Evolutionary conservation across 1,140 invertebrate genomes (phyloP).

Genomic region (Ridgeia piscesae): DNA sequence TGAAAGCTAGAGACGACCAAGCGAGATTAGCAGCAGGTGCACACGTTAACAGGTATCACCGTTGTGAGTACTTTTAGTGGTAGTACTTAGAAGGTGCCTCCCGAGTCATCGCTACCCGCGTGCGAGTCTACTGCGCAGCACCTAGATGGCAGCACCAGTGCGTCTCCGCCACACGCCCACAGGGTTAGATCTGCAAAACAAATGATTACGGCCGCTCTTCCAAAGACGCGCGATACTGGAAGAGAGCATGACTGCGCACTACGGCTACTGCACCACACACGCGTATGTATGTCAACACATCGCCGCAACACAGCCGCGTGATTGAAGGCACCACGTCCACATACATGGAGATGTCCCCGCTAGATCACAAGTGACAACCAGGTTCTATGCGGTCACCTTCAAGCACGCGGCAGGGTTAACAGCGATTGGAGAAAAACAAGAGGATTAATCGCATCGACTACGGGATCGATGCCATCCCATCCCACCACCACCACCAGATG

Average conservation of each 20-base stretch:
- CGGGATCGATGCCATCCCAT: not conserved
- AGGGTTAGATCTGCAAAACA: not conserved
- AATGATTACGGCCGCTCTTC: not conserved
- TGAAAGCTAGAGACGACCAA: not conserved
- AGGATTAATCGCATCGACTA: conserved; percentile 5
- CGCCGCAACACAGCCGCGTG: not conserved
- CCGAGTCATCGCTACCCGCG: not conserved
- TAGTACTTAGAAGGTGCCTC: not conserved
- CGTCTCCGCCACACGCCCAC: not conserved
- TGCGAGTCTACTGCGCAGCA: not conserved
- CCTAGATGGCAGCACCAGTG: too few species aligned
- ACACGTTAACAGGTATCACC: not conserved
- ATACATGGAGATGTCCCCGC: not conserved
- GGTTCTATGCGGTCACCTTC: not conserved
- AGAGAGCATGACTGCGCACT: not conserved
- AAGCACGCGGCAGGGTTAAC: not conserved
- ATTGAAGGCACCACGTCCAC: not conserved
- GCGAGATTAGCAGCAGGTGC: not conserved
- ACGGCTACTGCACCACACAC: not conserved
- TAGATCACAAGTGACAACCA: not conserved
- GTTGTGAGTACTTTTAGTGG: not conserved
- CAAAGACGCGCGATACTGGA: not conserved
- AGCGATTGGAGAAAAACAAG: not conserved
- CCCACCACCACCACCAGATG: not conserved
- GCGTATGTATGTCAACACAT: not conserved